Evolutionary conservation across 2,113 vertebrate species (phyloP), one percentile per base, ranked within the genome.

Genomic region (Motacilla alba): DNA sequence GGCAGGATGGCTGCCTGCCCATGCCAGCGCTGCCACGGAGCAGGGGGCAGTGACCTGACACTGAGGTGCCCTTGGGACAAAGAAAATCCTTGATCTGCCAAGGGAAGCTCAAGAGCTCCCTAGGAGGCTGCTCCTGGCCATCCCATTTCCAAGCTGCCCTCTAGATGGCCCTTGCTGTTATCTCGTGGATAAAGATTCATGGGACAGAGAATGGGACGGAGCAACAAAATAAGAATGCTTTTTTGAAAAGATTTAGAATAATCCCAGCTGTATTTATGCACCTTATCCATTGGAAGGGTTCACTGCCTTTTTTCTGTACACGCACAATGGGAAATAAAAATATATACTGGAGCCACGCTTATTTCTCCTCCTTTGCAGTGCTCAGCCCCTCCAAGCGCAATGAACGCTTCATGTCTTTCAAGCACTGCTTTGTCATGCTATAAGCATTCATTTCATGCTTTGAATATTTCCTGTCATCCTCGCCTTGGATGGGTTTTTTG

Each of bases 401-500:
- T 94, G 96, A 89, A 91, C 86, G 5, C 85, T 94, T 94, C 78
- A n/a, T 43, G 78, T 93, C 86, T 94, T 86, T 96, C 96, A 83
- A 88, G 87, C 83, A 43, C 74, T 55, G 89, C 82, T 93, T 92
- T 91, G 94, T 95, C 69, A 80, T 44, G 67, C 75, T 83, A 74
- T 72, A 79, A 68, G 67, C 46, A 75, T 92, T 96, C 90, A 83
- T 90, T 93, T 94, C 78, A 75, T 74, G 55, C 84, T 90, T 90
- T 63, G 93, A 97, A 80, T 91, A 93, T 67, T 91, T 89, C 91
- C 73, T 87, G 76, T 96, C 77, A 94, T 68, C 41, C 58, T 86
- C 17, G 55, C 79, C 81, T 83, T 50, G 23, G 82, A 96, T 82
- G 79, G 26, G 8, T 78, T 83, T 93, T 94, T 95, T 89, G 67